Conservation (phyloP, 92 coral and sea anemone genomes). For the Porites evermanni region DNA sequence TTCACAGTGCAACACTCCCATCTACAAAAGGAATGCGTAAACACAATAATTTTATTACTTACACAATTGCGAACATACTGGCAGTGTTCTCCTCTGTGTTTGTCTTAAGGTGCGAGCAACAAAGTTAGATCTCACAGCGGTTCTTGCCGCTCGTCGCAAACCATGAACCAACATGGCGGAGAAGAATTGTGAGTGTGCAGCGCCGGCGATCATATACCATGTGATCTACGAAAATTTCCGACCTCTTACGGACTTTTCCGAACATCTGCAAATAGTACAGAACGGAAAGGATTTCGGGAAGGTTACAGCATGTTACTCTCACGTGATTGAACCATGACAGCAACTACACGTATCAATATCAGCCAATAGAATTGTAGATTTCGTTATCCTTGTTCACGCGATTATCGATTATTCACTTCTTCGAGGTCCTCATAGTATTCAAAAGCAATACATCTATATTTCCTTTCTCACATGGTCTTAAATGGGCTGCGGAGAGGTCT, state of each 20-base stretch:
- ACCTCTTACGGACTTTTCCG: constrained; percentile 58
- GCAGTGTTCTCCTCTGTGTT: constrained; percentile 79
- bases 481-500: background rate
- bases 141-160: constrained; percentile 92
- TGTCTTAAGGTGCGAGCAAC: constrained; percentile 82
- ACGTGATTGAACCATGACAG: constrained; percentile 30
- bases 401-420: background rate
- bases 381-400: constrained; percentile 5
- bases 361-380: constrained; percentile 26
- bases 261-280: constrained; percentile 39
- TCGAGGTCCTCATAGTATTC: background rate
- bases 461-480: background rate
- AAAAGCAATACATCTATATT: background rate
- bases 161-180: constrained; percentile 99
- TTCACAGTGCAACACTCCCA: background rate
- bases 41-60: constrained; percentile 47
- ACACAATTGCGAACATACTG: constrained; percentile 92
- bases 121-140: constrained; percentile 85
- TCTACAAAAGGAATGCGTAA: background rate
- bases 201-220: constrained; percentile 71
- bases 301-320: constrained; percentile 8
- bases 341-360: background rate
- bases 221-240: constrained; percentile 57
- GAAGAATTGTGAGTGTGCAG: constrained; percentile 53
- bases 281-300: background rate